A percentile compares a stretch with the other conserved stretches of the same genome.
These are phyloP conservation scores for Taxidea taxus DNA, from an alignment of 2,113 vertebrate species.

Conservation along the genomic window DNA sequence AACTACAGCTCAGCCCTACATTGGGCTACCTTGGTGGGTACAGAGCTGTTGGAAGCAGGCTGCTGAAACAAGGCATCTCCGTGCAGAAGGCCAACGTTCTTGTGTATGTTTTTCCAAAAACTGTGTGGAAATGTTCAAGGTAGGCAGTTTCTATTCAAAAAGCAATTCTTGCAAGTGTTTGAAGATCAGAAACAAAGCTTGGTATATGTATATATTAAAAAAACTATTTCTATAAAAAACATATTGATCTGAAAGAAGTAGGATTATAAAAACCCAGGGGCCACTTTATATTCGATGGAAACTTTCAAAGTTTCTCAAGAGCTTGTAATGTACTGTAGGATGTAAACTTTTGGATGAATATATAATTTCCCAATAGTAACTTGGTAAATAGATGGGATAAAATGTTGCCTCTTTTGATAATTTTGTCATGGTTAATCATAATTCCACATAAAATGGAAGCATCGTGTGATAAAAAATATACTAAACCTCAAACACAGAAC, in stretches of 20 bases:
- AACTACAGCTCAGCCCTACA: neutral
- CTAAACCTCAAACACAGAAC: neutral
- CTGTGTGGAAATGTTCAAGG: neutral
- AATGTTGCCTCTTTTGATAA: neutral
- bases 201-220: neutral
- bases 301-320: neutral
- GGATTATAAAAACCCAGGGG: neutral
- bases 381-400: neutral
- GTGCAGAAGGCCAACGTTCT: neutral
- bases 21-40: neutral
- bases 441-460: neutral
- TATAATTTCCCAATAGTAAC: neutral
- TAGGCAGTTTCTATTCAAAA: neutral
- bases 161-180: neutral
- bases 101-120: neutral
- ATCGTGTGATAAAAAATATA: neutral
- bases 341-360: neutral
- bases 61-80: accelerated
- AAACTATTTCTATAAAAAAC: neutral
- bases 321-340: neutral
- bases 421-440: neutral
- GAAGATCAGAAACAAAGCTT: neutral
- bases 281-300: neutral
- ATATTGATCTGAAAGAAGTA: neutral
- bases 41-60: neutral